phyloP scores from a whole-genome alignment of 2,888 invertebrate genomes.

The Oeneis ivallda region DNA sequence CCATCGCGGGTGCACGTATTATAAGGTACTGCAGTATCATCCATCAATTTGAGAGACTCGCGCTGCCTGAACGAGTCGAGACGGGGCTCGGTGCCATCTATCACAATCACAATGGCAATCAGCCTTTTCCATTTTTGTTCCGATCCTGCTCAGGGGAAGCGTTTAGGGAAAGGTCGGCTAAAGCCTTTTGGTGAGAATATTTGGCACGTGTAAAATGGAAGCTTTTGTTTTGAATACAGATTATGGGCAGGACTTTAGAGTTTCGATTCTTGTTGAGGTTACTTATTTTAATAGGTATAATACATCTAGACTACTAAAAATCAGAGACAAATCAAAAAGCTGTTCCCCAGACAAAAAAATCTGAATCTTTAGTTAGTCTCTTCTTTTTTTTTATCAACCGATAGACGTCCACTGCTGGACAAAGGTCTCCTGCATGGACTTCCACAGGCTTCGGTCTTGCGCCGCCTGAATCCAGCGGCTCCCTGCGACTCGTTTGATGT shows the following conservation, averaged over 20 bases:
- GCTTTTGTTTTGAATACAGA: neutral
- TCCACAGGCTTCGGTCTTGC: too few species aligned
- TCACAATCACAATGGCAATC: constrained; percentile 26
- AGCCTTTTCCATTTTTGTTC: neutral
- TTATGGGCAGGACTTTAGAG: neutral
- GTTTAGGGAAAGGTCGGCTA: constrained; percentile 1
- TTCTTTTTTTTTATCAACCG: too few species aligned
- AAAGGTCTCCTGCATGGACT: too few species aligned
- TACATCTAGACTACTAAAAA: too few species aligned
- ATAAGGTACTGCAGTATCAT: constrained; percentile 27
- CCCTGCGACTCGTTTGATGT: too few species aligned
- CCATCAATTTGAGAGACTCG: constrained; percentile 34
- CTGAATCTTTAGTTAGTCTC: too few species aligned
- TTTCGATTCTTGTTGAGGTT: neutral
- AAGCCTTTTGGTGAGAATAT: neutral
- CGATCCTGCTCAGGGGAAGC: constrained; percentile 1
- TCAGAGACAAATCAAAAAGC: too few species aligned
- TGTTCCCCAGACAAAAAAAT: too few species aligned
- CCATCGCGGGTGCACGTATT: neutral
- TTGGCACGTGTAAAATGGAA: neutral
- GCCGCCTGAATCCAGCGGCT: too few species aligned
- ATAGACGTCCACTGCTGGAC: too few species aligned
- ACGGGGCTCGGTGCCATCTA: constrained; percentile 25
- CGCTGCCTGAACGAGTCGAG: constrained; percentile 24
- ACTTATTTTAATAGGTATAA: too few species aligned